Evolutionary conservation across 2,888 invertebrate species (phyloP), one percentile per base, ranked within the genome.

Genomic region (Odontocerum albicorne): DNA sequence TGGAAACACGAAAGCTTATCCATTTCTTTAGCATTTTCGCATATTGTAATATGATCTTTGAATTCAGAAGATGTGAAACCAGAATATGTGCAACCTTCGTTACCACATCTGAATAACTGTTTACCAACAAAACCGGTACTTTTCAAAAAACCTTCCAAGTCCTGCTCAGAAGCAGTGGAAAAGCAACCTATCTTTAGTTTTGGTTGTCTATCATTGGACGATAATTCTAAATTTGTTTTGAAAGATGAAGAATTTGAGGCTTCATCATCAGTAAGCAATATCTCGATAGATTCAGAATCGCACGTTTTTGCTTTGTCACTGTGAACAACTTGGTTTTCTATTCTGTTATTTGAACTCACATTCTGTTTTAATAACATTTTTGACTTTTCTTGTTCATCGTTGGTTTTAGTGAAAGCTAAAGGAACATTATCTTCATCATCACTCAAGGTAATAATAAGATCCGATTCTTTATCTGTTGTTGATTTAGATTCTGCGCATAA

Each of bases 71-170:
- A 58, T 7, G 66, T 70, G 1, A 67, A 65, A 12, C 72, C 71
- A 0, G 68, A 62, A 40, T 67, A 70, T 6, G 64, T 63, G 62
- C 84, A 84, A 1, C 65, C 63, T 2, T 64, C 63, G 52, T 71
- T 70, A 1, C 77, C 77, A 64, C 85, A 84, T 36, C 68, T 71
- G 62, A 74, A 84, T 3, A 85, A 66, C 33, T 75, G 68, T n/a
- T 62, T 63, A 7, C 79, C 79, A 21, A 62, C 56, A 3, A 68
- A 66, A 1, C 75, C 74, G 1, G 70, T 70, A 27, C n/a, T 12
- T 39, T 47, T 47, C 2, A 39, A n/a, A 12, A 31, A 17, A 20
- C 17, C 19, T 12, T 31, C 40, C 32, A 49, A 21, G 2, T 21
- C 39, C 2, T 8, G n/a, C n/a, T 40, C 44, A 15, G 40, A 20